Conservation (phyloP, 2,113 vertebrate species). For the Merops nubicus region DNA sequence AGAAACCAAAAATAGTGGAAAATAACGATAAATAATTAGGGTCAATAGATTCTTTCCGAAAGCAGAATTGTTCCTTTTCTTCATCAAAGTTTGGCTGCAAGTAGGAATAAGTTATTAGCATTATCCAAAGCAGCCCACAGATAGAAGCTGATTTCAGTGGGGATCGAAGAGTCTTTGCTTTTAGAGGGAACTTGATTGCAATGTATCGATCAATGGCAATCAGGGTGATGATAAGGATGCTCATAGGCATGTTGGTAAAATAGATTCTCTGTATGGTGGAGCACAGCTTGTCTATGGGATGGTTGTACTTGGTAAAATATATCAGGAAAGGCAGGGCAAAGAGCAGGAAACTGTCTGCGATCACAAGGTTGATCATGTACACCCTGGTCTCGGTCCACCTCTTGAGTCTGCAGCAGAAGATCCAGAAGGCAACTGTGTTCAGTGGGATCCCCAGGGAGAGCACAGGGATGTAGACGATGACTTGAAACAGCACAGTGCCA, state of each 20-base stretch:
- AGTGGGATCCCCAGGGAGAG: slow-evolving; percentile 66
- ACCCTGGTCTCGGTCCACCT: slow-evolving; percentile 77
- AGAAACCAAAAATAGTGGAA: slow-evolving; percentile 14
- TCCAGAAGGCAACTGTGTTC: slow-evolving; percentile 72
- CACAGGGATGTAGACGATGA: neutral
- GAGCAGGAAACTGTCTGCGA: slow-evolving; percentile 74
- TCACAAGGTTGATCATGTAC: slow-evolving; percentile 78
- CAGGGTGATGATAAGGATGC: slow-evolving; percentile 70
- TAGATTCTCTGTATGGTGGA: slow-evolving; percentile 29
- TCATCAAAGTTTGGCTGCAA: rapidly evolving
- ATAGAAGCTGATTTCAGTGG: slow-evolving; percentile 46
- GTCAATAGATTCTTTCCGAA: neutral
- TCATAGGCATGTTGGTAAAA: slow-evolving; percentile 79
- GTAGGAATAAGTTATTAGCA: neutral
- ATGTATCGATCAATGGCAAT: slow-evolving; percentile 79
- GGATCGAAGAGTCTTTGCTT: slow-evolving; percentile 67
- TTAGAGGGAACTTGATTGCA: slow-evolving; percentile 78
- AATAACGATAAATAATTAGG: neutral
- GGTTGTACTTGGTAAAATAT: rapidly evolving
- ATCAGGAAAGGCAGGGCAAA: slow-evolving; percentile 72
- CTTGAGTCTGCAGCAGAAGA: slow-evolving; percentile 70
- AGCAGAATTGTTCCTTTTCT: neutral
- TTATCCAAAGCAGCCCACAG: slow-evolving; percentile 71
- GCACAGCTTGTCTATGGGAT: neutral
- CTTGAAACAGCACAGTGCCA: neutral